Base-by-base conservation (phyloP, 2,113 vertebrate species). In the Calypte anna region DNA sequence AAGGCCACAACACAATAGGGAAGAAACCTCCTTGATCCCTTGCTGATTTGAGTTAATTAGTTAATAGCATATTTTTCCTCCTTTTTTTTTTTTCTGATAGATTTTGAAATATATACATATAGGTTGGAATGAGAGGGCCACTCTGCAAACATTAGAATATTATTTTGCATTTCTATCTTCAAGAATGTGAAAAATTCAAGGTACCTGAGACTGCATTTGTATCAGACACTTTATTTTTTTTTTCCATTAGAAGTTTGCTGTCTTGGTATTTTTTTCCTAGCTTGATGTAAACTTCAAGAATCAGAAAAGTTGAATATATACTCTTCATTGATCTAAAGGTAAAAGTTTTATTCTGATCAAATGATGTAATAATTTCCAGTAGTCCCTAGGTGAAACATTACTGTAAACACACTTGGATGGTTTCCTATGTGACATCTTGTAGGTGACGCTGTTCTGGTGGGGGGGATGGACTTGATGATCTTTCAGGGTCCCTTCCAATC, bases 11-110 rank as follows among this genome's bases (percentile, higher is more conserved):
- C 61, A 96, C 84, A 94, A 89, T 61, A 72, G 73, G 40, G 54
- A 48, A 91, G 67, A 86, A 93, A 87, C 57, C 33, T 81, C 7
- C 77, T 90, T 93, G 88, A 95, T 96, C 95, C 83, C 36, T 38
- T 61, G 24, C 38, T 43, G 84, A 61, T 80, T 96, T 78, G 90
- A 88, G 87, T 85, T 96, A 94, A 95, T 97, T 94, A 96, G 80
- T 94, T 94, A 94, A 92, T 86, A 88, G 74, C 38, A 22, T 74
- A 79, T 91, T 86, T 96, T 94, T 88, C 67, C 55, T 94, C 31
- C 44, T 89, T 44, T 50, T 93, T 96, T 96, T 55, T 96, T 55
- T n/a, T 82, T 82, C 75, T 87, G 80, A n/a, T 70, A 63, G 46
- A 38, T 80, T 95, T 91, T 69, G 68, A 85, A 96, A 66, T 83